These are phyloP conservation scores for Sinocyclocheilus grahami DNA, from an alignment of 2,113 vertebrate genomes.

Conservation along the genomic window DNA sequence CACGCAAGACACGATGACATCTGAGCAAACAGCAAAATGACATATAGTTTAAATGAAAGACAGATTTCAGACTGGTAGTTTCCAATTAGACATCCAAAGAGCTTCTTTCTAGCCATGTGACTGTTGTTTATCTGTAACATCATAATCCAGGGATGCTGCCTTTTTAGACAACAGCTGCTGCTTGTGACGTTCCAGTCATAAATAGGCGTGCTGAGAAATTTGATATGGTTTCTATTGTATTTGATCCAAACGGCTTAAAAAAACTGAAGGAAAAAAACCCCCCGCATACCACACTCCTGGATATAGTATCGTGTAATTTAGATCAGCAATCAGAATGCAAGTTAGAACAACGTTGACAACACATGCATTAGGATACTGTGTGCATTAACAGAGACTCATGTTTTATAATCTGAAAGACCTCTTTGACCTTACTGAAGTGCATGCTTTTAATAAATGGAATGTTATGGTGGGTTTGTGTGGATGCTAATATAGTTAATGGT, in stretches of 20 bases:
- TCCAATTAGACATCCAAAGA: neutral
- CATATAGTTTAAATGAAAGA: neutral
- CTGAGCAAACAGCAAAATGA: neutral
- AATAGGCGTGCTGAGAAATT: neutral
- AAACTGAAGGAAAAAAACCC: neutral
- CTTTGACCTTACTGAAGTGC: neutral
- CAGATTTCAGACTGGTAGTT: neutral
- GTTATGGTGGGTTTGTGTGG: neutral
- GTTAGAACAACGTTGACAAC: neutral
- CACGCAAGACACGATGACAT: neutral
- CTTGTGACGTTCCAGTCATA: neutral
- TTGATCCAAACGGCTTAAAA: neutral
- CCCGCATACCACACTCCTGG: neutral
- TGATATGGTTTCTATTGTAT: neutral
- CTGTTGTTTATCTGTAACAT: neutral
- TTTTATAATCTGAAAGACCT: neutral
- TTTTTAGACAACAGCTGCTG: neutral
- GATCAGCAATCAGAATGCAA: conserved; percentile 12
- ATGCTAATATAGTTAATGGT: neutral
- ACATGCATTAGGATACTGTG: neutral
- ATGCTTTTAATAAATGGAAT: neutral
- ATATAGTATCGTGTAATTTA: neutral
- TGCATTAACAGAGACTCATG: neutral
- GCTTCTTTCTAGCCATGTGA: conserved; percentile 17
- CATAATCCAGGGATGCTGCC: neutral